Evolutionary conservation across 53 echinoderm and acorn worm genomes (phyloP).

Genomic region (Hippasteria phrygiana): DNA sequence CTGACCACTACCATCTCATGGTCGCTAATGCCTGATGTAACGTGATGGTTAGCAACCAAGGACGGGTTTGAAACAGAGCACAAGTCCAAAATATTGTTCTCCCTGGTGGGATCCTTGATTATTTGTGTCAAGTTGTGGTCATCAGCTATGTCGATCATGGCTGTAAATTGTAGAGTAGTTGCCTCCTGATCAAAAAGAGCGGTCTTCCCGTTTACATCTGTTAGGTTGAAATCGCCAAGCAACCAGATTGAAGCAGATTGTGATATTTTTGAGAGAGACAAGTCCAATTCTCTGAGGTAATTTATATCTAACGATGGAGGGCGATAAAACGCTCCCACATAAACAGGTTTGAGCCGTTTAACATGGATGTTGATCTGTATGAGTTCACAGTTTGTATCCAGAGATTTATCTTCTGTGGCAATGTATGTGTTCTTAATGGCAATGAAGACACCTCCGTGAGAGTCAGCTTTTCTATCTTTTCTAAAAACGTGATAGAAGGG

Average conservation of each 20-base stretch:
- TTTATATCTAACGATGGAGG: neutral
- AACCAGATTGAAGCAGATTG: conserved; percentile 34
- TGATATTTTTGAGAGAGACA: neutral
- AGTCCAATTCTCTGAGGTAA: neutral
- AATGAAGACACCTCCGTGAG: conserved; percentile 39
- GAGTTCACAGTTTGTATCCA: conserved; percentile 41
- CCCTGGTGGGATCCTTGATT: conserved; percentile 38
- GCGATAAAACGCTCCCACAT: conserved; percentile 37
- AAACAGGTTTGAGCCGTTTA: neutral
- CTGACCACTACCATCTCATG: neutral
- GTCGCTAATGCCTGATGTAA: conserved; percentile 38
- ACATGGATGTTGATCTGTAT: conserved; percentile 42
- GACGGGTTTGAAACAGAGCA: conserved; percentile 38
- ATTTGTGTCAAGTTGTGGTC: conserved; percentile 37
- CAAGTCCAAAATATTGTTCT: conserved; percentile 35
- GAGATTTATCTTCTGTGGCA: neutral
- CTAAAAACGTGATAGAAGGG: conserved; percentile 13
- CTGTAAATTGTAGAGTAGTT: conserved; percentile 38
- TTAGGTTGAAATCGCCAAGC: conserved; percentile 56
- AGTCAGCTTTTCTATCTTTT: neutral
- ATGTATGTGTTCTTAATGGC: conserved; percentile 31
- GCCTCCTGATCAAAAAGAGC: neutral
- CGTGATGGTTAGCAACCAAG: neutral
- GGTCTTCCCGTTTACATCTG: conserved; percentile 38
- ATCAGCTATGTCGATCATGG: conserved; percentile 39